A percentile compares a stretch with the other conserved stretches of the same genome.
Evolutionary conservation across 2,113 vertebrate species (phyloP).

Genomic region (Pluvianellus socialis): DNA sequence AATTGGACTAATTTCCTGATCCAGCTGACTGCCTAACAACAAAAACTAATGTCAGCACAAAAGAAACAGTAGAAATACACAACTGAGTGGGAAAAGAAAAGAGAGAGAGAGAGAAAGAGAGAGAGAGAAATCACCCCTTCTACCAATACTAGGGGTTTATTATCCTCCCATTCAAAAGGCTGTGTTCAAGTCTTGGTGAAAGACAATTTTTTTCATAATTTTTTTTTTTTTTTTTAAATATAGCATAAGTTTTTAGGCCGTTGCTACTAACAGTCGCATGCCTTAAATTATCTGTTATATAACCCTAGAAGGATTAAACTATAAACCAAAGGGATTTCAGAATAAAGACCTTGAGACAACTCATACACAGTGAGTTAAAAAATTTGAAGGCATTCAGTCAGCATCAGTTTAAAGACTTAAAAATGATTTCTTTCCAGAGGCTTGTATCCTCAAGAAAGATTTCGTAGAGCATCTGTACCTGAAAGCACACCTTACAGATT

Average conservation of each 20-base stretch:
- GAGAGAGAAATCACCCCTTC: background rate
- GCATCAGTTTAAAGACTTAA: background rate
- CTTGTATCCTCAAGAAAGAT: background rate
- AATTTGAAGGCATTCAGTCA: background rate
- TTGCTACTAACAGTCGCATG: background rate
- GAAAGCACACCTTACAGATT: background rate
- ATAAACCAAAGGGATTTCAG: background rate
- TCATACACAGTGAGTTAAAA: background rate
- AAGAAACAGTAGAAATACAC: background rate
- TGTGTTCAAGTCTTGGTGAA: background rate
- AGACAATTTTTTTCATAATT: background rate
- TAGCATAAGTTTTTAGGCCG: background rate
- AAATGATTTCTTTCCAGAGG: background rate
- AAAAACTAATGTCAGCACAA: background rate
- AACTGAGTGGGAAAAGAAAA: background rate
- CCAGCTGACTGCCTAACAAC: background rate
- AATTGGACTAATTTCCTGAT: background rate
- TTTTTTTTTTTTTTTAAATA: background rate
- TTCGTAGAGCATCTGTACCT: background rate
- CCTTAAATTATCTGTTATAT: background rate
- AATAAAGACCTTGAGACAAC: background rate
- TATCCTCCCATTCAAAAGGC: background rate
- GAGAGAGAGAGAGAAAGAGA: too few species aligned
- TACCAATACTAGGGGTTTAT: background rate
- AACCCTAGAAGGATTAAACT: background rate